Conservation (phyloP, 2,888 invertebrate species). For the Koerneria pararmatus region DNA sequence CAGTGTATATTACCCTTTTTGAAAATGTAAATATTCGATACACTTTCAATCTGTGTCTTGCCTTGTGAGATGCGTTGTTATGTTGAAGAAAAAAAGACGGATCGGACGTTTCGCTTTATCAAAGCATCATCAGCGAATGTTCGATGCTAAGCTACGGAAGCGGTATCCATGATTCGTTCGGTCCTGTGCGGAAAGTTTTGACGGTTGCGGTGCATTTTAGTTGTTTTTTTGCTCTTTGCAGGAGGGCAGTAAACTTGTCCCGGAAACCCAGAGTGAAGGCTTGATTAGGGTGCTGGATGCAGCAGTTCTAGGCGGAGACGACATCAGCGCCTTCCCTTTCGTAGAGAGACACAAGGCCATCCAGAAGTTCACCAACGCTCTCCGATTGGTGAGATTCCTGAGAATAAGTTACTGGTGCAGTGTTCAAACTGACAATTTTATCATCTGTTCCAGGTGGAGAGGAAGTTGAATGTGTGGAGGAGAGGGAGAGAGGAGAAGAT, state of each 20-base stretch:
- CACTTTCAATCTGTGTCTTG: too few relatives aligned
- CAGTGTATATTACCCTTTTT: too few relatives aligned
- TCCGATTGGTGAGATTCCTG: conserved; percentile 29
- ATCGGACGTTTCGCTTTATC: too few relatives aligned
- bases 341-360: conserved; percentile 37
- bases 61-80: too few relatives aligned
- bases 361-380: conserved; percentile 43
- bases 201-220: neutral
- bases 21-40: too few relatives aligned
- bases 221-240: neutral
- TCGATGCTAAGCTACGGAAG: too few relatives aligned
- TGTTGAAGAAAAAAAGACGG: too few relatives aligned
- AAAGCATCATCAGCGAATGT: too few relatives aligned
- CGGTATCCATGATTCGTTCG: too few relatives aligned
- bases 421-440: too few relatives aligned
- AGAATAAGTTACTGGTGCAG: neutral
- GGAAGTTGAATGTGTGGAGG: conserved; percentile 25
- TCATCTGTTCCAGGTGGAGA: conserved; percentile 23
- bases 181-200: neutral
- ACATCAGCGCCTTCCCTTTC: conserved; percentile 40
- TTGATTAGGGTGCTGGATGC: conserved; percentile 54
- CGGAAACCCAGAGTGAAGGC: conserved; percentile 22
- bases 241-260: neutral
- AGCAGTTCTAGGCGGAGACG: conserved; percentile 48
- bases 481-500: conserved; percentile 19